A percentile compares a stretch with the other conserved stretches of the same genome.
Conservation (phyloP, 2,797 vertebrate genomes). For the Mormyrops attenuatus region DNA sequence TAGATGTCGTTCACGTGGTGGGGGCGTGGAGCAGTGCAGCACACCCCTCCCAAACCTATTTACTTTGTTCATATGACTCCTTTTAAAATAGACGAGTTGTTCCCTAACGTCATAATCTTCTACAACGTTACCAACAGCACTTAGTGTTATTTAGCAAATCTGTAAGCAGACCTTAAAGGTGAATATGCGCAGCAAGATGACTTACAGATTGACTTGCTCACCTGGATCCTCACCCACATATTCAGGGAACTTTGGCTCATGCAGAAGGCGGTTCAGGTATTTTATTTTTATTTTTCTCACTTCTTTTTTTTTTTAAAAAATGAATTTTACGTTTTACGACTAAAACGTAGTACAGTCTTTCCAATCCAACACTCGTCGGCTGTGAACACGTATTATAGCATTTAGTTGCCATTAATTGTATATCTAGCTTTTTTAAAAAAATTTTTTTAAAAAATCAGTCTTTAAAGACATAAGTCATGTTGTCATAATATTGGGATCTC, state of each 20-base stretch:
- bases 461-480: not conserved
- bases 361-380: not conserved
- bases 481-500: not conserved
- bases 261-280: conserved; percentile 43
- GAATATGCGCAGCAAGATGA: conserved; percentile 52
- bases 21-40: not conserved
- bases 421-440: not conserved
- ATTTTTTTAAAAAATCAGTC: not conserved
- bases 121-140: not conserved
- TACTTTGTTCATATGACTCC: not conserved
- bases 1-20: not conserved
- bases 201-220: conserved; percentile 38
- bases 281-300: not conserved
- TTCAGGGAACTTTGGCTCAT: conserved; percentile 16
- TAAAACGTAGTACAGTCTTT: not conserved
- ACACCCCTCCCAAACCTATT: not conserved
- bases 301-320: not conserved
- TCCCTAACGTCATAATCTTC: conserved; percentile 39
- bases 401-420: not conserved
- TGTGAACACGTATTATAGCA: not conserved
- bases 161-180: not conserved
- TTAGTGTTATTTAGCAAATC: not conserved
- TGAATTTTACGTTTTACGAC: not conserved
- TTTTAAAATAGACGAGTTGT: conserved; percentile 36
- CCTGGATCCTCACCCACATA: conserved; percentile 19